These are phyloP conservation scores for Cairina moschata DNA, from an alignment of 2,113 vertebrate species.

Conservation along the genomic window DNA sequence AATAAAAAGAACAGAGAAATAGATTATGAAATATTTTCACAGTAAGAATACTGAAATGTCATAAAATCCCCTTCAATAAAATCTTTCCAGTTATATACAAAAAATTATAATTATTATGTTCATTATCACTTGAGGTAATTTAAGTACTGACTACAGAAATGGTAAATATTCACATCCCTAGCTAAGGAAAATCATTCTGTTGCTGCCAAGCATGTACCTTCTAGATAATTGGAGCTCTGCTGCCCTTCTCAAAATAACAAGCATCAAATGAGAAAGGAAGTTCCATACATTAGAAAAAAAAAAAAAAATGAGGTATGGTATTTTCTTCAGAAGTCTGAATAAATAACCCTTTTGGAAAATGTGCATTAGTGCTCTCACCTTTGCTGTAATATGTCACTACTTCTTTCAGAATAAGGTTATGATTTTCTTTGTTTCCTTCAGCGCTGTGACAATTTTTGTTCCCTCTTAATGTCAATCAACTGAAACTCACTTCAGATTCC, in stretches of 20 bases:
- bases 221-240: background rate
- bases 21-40: background rate
- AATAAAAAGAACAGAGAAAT: background rate
- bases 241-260: background rate
- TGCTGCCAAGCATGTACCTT: background rate
- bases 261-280: background rate
- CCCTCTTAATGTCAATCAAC: slow-evolving; percentile 34
- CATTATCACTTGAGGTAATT: background rate
- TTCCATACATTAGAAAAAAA: background rate
- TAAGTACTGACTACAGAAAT: background rate
- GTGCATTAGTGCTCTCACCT: background rate
- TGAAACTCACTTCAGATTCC: slow-evolving; percentile 51
- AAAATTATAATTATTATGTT: background rate
- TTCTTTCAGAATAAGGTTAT: background rate
- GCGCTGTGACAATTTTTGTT: slow-evolving; percentile 8
- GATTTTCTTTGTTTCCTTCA: slow-evolving; percentile 36
- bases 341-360: background rate
- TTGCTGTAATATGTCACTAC: background rate
- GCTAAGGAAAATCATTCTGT: background rate
- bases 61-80: background rate
- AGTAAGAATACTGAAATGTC: background rate
- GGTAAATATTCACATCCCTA: background rate
- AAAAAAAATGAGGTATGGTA: background rate
- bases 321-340: background rate
- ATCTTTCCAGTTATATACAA: background rate